These are phyloP conservation scores for Erinaceus europaeus DNA, from an alignment of 2,113 vertebrate genomes.

Conservation along the genomic window DNA sequence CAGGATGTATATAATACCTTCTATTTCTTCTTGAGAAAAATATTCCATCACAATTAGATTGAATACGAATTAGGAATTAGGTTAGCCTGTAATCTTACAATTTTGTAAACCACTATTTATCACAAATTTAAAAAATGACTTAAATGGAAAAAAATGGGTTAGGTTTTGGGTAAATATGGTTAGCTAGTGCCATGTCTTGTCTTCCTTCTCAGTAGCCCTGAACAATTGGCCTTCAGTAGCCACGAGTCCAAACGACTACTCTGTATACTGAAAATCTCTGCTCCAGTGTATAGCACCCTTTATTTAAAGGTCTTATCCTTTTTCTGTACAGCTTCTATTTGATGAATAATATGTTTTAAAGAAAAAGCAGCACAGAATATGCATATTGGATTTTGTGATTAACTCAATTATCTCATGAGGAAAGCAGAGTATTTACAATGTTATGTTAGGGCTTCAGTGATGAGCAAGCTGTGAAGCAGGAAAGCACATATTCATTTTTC, in stretches of 20 bases:
- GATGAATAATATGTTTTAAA: neutral
- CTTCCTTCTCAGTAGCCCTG: neutral
- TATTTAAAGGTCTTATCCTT: neutral
- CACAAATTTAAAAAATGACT: no score
- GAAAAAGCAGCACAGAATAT: neutral
- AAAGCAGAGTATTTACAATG: neutral
- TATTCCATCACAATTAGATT: neutral
- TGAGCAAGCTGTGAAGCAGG: neutral
- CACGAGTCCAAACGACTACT: neutral
- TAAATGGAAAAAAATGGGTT: no score
- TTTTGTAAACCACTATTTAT: no score
- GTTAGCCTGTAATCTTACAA: no score
- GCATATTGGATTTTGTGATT: neutral
- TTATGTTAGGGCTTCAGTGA: neutral
- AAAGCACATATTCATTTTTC: neutral
- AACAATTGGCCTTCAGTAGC: neutral
- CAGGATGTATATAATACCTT: neutral
- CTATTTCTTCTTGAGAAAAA: constrained; percentile 31
- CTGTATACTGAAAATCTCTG: neutral
- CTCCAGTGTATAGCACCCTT: neutral
- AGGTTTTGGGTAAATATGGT: neutral
- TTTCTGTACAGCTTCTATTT: neutral
- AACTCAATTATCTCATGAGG: neutral
- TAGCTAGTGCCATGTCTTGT: neutral
- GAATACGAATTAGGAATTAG: neutral